Conservation (phyloP, 1,140 invertebrate species). For the Pseudomyrmex gracilis region DNA sequence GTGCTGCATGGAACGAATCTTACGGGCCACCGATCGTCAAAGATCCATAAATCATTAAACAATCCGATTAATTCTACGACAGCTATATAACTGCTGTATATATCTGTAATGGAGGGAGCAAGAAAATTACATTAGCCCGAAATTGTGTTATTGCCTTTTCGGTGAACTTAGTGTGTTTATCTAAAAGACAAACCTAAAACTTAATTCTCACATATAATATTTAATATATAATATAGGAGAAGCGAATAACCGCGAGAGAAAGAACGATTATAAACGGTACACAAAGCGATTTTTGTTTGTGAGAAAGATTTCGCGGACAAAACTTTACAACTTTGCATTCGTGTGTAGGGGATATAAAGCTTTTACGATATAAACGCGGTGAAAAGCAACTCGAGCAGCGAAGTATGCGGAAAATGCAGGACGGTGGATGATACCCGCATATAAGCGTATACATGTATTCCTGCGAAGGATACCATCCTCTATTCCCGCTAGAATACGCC, state of each 20-base stretch:
- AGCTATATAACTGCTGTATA: background rate
- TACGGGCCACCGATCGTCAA: constrained; percentile 15
- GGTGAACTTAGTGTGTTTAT: background rate
- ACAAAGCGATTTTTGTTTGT: constrained; percentile 12
- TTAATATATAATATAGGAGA: too few species aligned
- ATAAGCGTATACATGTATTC: constrained; percentile 39
- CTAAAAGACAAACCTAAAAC: background rate
- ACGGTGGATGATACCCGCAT: constrained; percentile 34
- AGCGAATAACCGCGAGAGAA: background rate
- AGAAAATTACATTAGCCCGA: constrained; percentile 9
- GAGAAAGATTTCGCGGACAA: constrained; percentile 10
- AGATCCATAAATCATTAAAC: constrained; percentile 47
- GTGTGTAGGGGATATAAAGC: constrained; percentile 11
- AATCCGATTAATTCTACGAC: constrained; percentile 32
- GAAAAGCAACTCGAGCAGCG: constrained; percentile 5
- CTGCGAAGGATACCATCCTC: constrained; percentile 32
- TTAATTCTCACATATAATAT: background rate
- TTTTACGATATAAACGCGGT: constrained; percentile 48
- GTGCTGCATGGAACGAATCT: background rate
- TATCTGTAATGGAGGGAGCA: too few species aligned
- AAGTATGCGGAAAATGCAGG: constrained; percentile 41
- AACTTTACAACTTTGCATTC: constrained; percentile 20
- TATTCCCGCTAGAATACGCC: constrained; percentile 21
- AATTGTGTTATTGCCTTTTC: background rate
- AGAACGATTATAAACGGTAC: background rate